Evolutionary conservation across 2,888 invertebrate genomes (phyloP).

Genomic region (Ashinkailepas kermadecensis): DNA sequence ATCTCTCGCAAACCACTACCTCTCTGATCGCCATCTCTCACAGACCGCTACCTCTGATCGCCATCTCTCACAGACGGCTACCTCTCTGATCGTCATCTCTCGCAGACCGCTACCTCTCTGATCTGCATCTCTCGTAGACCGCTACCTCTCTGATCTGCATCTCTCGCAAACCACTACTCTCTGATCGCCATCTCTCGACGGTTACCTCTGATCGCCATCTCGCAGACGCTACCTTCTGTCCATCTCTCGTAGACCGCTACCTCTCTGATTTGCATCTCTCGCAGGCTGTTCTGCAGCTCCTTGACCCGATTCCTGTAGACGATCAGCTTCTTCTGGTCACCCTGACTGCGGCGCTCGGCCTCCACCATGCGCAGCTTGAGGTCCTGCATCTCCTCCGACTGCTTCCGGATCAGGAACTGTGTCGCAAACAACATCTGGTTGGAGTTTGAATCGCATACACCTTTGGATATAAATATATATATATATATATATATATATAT

Average conservation of each 20-base stretch:
- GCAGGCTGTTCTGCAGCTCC: conserved; percentile 13
- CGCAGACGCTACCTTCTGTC: background rate
- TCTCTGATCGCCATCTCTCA: background rate
- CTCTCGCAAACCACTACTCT: background rate
- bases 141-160: background rate
- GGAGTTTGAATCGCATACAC: too few relatives aligned
- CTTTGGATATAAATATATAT: too few relatives aligned
- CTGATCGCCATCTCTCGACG: background rate
- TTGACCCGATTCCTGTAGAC: background rate
- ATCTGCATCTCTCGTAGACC: background rate
- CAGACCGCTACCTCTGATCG: background rate
- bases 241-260: background rate
- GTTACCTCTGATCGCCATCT: background rate
- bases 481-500: too few relatives aligned
- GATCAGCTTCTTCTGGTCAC: background rate
- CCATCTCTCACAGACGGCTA: background rate
- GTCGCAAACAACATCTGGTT: too few relatives aligned
- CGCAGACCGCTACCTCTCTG: background rate
- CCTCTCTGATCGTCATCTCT: background rate
- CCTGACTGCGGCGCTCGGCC: background rate
- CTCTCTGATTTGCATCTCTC: background rate
- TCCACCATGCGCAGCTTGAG: background rate
- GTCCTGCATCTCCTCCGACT: conserved; percentile 13
- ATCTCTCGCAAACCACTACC: background rate
- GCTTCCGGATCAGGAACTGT: conserved; percentile 6